Evolutionary conservation across 2,113 vertebrate species (phyloP).

Genomic region (Planiliza haematocheilus): DNA sequence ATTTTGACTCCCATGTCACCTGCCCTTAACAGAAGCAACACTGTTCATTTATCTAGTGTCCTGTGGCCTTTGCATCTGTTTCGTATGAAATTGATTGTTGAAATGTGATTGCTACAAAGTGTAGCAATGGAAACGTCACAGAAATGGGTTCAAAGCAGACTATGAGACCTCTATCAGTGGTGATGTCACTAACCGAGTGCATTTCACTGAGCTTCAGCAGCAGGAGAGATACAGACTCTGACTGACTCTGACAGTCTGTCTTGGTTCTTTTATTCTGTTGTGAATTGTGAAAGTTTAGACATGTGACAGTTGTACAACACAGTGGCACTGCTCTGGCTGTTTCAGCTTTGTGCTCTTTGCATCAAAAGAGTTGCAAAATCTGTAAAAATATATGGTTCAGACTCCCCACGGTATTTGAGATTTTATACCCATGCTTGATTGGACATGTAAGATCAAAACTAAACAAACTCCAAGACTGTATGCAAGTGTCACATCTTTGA

Average conservation of each 20-base stretch:
- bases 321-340: neutral
- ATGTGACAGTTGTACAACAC: neutral
- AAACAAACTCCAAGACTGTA: neutral
- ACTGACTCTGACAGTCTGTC: neutral
- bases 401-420: neutral
- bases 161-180: neutral
- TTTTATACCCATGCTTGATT: constrained; percentile 5
- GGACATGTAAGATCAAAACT: constrained; percentile 7
- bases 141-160: neutral
- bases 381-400: neutral
- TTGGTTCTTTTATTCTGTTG: neutral
- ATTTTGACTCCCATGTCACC: neutral
- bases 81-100: constrained; percentile 32
- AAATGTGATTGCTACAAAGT: constrained; percentile 14
- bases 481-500: neutral
- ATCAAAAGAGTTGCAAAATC: neutral
- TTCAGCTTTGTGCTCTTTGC: neutral
- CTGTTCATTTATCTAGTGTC: neutral
- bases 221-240: neutral
- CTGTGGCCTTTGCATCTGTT: constrained; percentile 21
- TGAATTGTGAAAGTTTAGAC: neutral
- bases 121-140: constrained; percentile 6
- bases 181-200: constrained; percentile 19
- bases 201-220: constrained; percentile 1
- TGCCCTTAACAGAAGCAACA: neutral